Conservation (phyloP, 1,140 invertebrate species). For the Sinella curviseta region DNA sequence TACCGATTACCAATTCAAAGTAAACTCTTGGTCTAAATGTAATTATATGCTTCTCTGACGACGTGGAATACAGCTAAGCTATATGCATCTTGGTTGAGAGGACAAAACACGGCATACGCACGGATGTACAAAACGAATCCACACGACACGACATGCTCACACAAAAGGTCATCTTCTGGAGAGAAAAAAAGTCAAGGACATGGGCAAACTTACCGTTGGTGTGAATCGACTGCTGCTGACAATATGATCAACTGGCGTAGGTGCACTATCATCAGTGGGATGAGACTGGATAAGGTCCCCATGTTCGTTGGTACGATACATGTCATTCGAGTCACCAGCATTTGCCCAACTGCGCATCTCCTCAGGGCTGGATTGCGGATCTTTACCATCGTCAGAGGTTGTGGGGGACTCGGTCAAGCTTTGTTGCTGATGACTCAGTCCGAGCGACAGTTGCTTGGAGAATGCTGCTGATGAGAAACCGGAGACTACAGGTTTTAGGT, state of each 20-base stretch:
- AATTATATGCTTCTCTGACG: no score
- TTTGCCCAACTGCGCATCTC: not conserved
- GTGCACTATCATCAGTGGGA: conserved; percentile 1
- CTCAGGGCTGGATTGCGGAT: not conserved
- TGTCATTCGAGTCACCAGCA: not conserved
- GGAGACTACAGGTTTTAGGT: not conserved
- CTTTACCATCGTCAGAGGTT: not conserved
- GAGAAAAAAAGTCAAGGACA: not conserved
- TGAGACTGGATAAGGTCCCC: not conserved
- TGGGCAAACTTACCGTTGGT: not conserved
- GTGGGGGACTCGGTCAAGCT: not conserved
- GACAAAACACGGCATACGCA: no score
- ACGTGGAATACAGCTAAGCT: no score
- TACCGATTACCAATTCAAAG: no score
- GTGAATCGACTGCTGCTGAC: not conserved
- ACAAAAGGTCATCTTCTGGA: not conserved
- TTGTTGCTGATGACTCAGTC: not conserved
- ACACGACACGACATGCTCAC: not conserved
- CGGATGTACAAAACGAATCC: no score
- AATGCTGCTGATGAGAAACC: not conserved
- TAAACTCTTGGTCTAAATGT: no score
- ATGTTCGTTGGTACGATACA: not conserved
- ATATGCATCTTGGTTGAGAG: no score
- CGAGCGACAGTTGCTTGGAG: not conserved
- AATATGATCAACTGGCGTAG: conserved; percentile 9